A percentile compares a stretch with the other conserved stretches of the same genome.
Evolutionary conservation across 2,113 vertebrate genomes (phyloP).

Genomic region (Leucoraja erinaceus): DNA sequence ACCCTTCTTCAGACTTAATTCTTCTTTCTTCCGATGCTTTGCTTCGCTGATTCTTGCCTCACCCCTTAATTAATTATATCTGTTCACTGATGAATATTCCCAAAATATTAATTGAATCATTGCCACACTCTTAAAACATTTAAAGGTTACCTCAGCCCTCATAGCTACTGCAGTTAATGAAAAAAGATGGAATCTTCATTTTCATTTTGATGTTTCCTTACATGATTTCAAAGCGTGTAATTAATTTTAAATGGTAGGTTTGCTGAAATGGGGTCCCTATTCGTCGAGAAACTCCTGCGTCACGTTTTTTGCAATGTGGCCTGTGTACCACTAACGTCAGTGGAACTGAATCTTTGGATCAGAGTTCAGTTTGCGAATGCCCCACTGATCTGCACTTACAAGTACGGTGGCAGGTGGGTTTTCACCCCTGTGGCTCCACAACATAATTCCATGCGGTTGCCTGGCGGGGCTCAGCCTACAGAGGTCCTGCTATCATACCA

Average conservation of each 20-base stretch:
- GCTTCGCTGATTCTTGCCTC: background rate
- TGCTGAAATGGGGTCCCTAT: background rate
- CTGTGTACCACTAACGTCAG: too few relatives aligned
- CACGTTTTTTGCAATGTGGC: background rate
- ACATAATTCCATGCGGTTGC: background rate
- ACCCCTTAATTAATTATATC: background rate
- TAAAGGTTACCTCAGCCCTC: background rate
- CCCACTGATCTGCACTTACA: too few relatives aligned
- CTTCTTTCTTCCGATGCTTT: too few relatives aligned
- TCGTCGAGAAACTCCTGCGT: background rate
- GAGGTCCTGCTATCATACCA: background rate
- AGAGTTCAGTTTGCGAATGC: too few relatives aligned
- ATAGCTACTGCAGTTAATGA: background rate
- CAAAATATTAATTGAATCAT: constrained; percentile 16
- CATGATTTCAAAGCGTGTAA: background rate
- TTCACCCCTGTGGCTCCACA: too few relatives aligned
- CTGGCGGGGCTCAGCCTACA: background rate
- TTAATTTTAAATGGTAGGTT: background rate
- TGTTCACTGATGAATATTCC: background rate
- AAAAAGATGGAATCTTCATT: background rate
- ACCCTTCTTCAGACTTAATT: too few relatives aligned
- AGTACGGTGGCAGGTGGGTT: too few relatives aligned
- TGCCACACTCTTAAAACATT: background rate
- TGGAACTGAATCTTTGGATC: too few relatives aligned
- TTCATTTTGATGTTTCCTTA: background rate